These are phyloP conservation scores for Lysandra coridon DNA, from an alignment of 2,888 invertebrate species.

Conservation along the genomic window DNA sequence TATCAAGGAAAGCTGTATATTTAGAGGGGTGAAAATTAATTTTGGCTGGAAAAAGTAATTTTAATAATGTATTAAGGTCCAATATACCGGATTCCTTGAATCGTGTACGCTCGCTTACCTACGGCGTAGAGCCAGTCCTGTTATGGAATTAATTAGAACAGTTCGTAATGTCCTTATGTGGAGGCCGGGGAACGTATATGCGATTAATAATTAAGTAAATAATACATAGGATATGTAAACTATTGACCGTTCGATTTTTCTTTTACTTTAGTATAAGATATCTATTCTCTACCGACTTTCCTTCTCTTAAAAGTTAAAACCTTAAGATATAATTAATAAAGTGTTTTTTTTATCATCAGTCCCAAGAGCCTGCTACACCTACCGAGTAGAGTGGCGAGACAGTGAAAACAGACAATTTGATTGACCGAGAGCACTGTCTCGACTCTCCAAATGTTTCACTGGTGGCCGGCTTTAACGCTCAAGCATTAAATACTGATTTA, in stretches of 20 bases:
- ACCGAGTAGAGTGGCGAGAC: too few species aligned
- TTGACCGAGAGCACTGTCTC: too few species aligned
- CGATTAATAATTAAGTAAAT: slow-evolving; percentile 14
- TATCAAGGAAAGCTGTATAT: neutral
- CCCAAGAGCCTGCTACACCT: too few species aligned
- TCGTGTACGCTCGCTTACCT: neutral
- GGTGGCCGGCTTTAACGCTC: neutral
- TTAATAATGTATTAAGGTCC: neutral
- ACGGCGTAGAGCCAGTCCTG: neutral
- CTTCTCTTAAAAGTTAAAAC: neutral
- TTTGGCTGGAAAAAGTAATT: neutral
- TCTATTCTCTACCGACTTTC: neutral
- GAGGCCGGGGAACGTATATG: slow-evolving; percentile 13
- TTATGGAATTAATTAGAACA: slow-evolving; percentile 30
- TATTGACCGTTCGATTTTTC: neutral
- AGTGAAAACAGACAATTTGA: too few species aligned
- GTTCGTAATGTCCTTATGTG: slow-evolving; percentile 17
- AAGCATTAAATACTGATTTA: neutral
- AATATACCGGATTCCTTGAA: neutral
- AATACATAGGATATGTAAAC: neutral
- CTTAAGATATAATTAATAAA: too few species aligned
- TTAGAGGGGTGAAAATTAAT: neutral
- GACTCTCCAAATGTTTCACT: neutral
- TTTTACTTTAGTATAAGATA: neutral
- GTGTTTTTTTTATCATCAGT: too few species aligned